Conservation (phyloP, 2,888 invertebrate species). For the Cynaeus angustus region DNA sequence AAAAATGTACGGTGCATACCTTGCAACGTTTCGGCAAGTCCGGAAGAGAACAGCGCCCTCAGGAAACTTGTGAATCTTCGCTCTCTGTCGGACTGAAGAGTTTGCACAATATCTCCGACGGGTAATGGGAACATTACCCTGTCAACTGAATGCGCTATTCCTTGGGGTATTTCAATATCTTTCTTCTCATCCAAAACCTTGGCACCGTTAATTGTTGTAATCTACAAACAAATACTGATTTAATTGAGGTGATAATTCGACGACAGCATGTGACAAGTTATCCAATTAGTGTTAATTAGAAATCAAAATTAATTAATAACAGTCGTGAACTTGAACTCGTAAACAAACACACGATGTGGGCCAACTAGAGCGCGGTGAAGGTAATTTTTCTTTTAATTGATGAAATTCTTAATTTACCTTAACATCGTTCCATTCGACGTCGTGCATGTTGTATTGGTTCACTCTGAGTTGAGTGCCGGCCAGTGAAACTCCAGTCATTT, state of each 20-base stretch:
- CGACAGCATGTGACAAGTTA: slow-evolving; percentile 1
- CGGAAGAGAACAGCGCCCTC: slow-evolving; percentile 84
- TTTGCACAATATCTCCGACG: slow-evolving; percentile 89
- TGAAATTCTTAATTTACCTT: slow-evolving; percentile 73
- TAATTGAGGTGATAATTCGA: slow-evolving; percentile 12
- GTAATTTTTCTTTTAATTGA: slow-evolving; percentile 19
- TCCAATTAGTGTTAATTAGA: slow-evolving; percentile 13
- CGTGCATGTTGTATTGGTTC: slow-evolving; percentile 91
- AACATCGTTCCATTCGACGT: slow-evolving; percentile 91
- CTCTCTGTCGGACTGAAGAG: slow-evolving; percentile 88
- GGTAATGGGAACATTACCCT: slow-evolving; percentile 93
- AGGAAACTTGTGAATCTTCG: slow-evolving; percentile 86
- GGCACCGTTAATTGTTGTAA: slow-evolving; percentile 91
- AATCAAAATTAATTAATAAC: slow-evolving; percentile 32
- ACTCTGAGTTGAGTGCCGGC: slow-evolving; percentile 91
- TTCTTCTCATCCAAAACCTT: slow-evolving; percentile 86
- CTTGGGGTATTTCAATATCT: slow-evolving; percentile 89
- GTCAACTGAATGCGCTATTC: slow-evolving; percentile 88
- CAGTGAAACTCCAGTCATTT: slow-evolving; percentile 92
- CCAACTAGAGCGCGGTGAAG: slow-evolving; percentile 36
- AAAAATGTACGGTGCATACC: slow-evolving; percentile 71
- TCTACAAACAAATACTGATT: slow-evolving; percentile 68
- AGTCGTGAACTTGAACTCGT: slow-evolving; percentile 32
- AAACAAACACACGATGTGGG: slow-evolving; percentile 21
- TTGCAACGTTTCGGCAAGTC: slow-evolving; percentile 82